Evolutionary conservation across 2,797 vertebrate genomes (phyloP).

Genomic region (Erpetoichthys calabaricus): DNA sequence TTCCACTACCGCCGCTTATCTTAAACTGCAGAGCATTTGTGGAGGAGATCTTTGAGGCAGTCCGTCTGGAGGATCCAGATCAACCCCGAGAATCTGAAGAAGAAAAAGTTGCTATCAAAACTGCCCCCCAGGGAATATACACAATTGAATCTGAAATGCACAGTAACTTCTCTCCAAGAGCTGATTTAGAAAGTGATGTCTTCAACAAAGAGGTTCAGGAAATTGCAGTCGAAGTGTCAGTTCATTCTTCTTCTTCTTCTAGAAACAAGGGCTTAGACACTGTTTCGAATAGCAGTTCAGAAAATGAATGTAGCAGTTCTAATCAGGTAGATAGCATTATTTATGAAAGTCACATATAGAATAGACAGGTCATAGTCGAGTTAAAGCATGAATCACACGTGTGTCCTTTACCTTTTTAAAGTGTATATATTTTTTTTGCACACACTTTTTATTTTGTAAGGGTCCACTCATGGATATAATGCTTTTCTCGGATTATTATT

Average conservation of each 20-base stretch:
- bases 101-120: conserved; percentile 33
- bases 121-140: conserved; percentile 25
- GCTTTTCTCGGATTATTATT: no score
- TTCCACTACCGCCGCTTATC: conserved; percentile 83
- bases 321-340: no score
- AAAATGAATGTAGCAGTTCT: no score
- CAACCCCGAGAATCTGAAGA: conserved; percentile 29
- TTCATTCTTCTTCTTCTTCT: conserved; percentile 49
- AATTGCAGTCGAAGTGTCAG: conserved; percentile 57
- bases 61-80: conserved; percentile 36
- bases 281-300: conserved; percentile 45
- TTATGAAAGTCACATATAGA: conserved; percentile 12
- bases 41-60: conserved; percentile 57
- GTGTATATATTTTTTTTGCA: no score
- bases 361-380: no score
- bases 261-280: conserved; percentile 46
- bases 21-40: conserved; percentile 60
- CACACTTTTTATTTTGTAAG: no score
- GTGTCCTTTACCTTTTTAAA: no score
- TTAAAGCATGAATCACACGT: no score
- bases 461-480: no score
- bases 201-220: conserved; percentile 46
- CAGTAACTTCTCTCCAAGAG: conserved; percentile 43
- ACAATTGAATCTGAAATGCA: conserved; percentile 33
- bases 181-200: conserved; percentile 41